These are phyloP conservation scores for Listrodromus nycthemerus DNA, from an alignment of 2,888 invertebrate species.

Conservation along the genomic window DNA sequence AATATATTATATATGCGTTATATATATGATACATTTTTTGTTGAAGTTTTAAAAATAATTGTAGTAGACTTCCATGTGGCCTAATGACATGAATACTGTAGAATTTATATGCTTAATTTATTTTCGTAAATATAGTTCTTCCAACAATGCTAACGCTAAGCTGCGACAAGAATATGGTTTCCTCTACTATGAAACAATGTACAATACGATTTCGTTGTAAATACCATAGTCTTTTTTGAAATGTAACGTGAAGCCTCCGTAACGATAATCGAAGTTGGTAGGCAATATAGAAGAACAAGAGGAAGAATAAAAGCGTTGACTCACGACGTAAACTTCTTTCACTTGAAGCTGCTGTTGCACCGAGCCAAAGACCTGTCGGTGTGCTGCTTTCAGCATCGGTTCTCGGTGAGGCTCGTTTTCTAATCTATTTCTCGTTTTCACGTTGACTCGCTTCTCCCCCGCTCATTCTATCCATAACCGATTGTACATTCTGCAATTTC, in stretches of 20 bases:
- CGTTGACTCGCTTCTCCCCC: slow-evolving; percentile 26
- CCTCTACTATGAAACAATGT: not conserved
- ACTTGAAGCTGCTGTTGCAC: slow-evolving; percentile 45
- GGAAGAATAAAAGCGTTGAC: slow-evolving; percentile 44
- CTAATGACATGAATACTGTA: not conserved
- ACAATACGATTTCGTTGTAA: too few relatives aligned
- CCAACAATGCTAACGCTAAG: not conserved
- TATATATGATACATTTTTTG: not conserved
- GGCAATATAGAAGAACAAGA: slow-evolving; percentile 3
- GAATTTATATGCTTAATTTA: not conserved
- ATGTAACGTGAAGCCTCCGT: not conserved
- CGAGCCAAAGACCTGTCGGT: slow-evolving; percentile 12
- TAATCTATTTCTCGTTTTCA: slow-evolving; percentile 55
- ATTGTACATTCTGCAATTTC: slow-evolving; percentile 16
- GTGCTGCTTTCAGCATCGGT: slow-evolving; percentile 28
- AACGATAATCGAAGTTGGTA: not conserved
- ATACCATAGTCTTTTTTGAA: too few relatives aligned
- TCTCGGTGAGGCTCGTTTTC: slow-evolving; percentile 51
- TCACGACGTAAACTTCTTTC: slow-evolving; percentile 58
- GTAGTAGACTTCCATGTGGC: not conserved
- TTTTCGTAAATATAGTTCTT: not conserved
- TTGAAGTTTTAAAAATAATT: not conserved
- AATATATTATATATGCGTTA: too few relatives aligned
- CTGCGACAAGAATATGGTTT: not conserved
- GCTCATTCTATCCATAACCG: slow-evolving; percentile 22